Base-by-base conservation (phyloP, 2,888 invertebrate species). In the Troides helena region DNA sequence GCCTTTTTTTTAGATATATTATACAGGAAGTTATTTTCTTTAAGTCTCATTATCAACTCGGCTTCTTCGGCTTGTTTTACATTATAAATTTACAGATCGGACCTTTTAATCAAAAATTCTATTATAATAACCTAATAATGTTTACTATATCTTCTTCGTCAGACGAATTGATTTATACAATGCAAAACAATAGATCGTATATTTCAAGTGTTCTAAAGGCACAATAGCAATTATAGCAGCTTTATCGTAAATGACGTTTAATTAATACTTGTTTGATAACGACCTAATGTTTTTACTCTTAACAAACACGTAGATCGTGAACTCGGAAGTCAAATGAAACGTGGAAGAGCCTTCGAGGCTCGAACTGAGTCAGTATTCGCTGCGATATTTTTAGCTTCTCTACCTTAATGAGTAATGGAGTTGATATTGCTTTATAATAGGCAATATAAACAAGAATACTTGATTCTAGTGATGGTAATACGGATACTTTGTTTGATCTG, bases 271-370 rank as follows among this genome's bases (percentile, higher is more conserved):
- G 53, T 60, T 39, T 64, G 60, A 53, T 64, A 63, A n/a, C 39
- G 30, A 17, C 30, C 39, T 64, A 56, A 63, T 30, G 56, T 56
- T 62, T 62, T 62, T 21, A 63, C 65, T 50, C 65, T 69, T 56
- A 63, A 65, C 65, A 67, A 58, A 57, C 62, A 56, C 69, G 72
- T 75, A 72, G 69, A 72, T 72, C 71, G 67, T 72, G 66, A 72
- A 75, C 72, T 75, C 76, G 76, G 76, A 76, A 75, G 75, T 74
- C 36, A 21, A 65, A 69, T 61, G 62, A 65, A 62, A 69, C 71
- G 70, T 71, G 71, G 70, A 73, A 75, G 65, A 69, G 74, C 76
- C 76, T 76, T 75, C 76, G 62, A 43, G 57, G 65, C 62, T 67
- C 72, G 71, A 70, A 70, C 72, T 73, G 72, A 73, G 67, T 76